These are phyloP conservation scores for Passer montanus DNA, from an alignment of 2,113 vertebrate species.

Conservation along the genomic window DNA sequence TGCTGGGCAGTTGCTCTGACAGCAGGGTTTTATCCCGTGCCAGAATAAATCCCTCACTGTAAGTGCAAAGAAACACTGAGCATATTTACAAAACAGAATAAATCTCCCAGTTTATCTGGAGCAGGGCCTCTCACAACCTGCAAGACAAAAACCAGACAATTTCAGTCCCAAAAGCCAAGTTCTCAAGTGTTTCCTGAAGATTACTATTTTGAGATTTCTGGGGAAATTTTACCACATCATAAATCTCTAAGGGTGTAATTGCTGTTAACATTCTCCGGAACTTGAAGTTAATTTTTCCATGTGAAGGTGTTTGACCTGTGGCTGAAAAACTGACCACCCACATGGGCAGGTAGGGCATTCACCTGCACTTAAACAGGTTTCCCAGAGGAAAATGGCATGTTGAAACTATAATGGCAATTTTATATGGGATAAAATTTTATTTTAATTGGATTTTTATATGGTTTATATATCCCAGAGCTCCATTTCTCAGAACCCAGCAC, in stretches of 20 bases:
- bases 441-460: background rate
- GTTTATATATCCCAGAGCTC: background rate
- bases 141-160: background rate
- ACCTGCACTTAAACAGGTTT: background rate
- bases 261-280: background rate
- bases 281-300: background rate
- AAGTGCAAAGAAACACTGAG: background rate
- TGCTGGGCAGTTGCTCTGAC: background rate
- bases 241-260: background rate
- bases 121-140: background rate
- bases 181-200: background rate
- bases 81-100: background rate
- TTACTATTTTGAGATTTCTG: background rate
- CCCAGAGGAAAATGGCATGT: background rate
- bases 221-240: background rate
- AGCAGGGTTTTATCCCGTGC: background rate
- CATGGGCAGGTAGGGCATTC: background rate
- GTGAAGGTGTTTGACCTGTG: background rate
- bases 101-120: background rate
- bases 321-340: background rate
- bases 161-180: background rate
- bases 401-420: background rate
- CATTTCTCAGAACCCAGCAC: background rate
- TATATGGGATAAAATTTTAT: background rate
- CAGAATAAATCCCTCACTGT: background rate